Percentiles rank a stretch among this genome's conserved stretches.
Conservation (phyloP, 2,113 vertebrate genomes). For the Myrmecobius fasciatus region DNA sequence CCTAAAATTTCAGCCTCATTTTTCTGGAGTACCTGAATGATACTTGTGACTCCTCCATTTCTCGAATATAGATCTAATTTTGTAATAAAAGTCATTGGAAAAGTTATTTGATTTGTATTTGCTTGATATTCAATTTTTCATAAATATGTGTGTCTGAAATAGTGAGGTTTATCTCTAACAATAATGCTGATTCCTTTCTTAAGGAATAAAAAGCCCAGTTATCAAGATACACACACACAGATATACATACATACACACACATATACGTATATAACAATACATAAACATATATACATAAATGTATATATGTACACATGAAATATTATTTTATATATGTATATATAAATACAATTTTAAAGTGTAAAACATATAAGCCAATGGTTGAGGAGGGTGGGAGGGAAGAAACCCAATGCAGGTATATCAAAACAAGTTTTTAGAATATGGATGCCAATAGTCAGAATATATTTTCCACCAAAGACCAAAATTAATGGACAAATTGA, state of each 20-base stretch:
- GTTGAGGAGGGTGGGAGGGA: background rate
- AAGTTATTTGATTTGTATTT: slow-evolving; percentile 46
- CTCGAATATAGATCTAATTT: slow-evolving; percentile 1
- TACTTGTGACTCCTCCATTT: background rate
- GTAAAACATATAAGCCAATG: background rate
- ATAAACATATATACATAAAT: no score
- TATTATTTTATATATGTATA: no score
- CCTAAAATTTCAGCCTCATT: background rate
- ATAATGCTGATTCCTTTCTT: slow-evolving; percentile 31
- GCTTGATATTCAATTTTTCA: slow-evolving; percentile 25
- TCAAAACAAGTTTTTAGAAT: slow-evolving; percentile 34
- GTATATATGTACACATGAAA: no score
- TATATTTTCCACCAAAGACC: background rate
- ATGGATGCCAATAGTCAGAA: slow-evolving; percentile 34
- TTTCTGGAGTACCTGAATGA: background rate
- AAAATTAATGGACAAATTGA: background rate
- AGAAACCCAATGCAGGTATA: background rate
- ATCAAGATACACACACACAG: background rate
- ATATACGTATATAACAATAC: no score
- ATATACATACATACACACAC: no score
- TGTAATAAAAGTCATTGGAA: slow-evolving; percentile 8
- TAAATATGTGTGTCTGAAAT: slow-evolving; percentile 38
- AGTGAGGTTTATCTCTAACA: background rate
- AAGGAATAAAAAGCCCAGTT: background rate
- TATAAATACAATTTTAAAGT: background rate